Evolutionary conservation across 1,140 invertebrate species (phyloP), one percentile per base, ranked within the genome.

Genomic region (Cydia splendana): DNA sequence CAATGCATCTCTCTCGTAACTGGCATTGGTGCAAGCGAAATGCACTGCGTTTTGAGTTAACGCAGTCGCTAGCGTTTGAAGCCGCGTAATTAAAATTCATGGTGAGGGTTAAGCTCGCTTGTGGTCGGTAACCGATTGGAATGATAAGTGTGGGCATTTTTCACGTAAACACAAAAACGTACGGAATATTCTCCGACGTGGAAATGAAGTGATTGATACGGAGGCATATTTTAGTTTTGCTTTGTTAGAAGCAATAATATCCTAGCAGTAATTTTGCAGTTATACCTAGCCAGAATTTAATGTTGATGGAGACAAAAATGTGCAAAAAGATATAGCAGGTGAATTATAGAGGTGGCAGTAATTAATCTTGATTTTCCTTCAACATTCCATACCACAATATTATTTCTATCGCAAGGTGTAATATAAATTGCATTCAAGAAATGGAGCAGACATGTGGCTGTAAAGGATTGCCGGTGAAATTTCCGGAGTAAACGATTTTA

Each of bases 401-500:
- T 15, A 0, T 71, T 45, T 42, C 69, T 77, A 69, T 77, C 51
- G 48, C 42, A 67, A 67, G 38, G 75, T 69, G 65, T 45, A 24
- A 69, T 38, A 6, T 62, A 82, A 88, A 85, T 89, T 87, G 87
- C 82, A 86, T 86, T 88, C 77, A 83, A 90, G 89, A 88, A 91
- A 85, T 89, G 84, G 83, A 84, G 81, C 86, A 62, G 57, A 24
- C 57, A 24, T 62, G 82, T 87, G 82, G 86, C 85, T 87, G 89
- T 89, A 87, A 85, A 86, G 83, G 83, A 86, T 84, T 85, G 85
- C 88, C 85, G 88, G 88, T 83, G 80, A 88, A 86, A 89, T 88
- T 92, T 91, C 87, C 75, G 84, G 88, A 80, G 88, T 86, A 91
- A 92, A 89, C 87, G 91, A 90, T 85, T 86, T 83, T 84, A 86